phyloP scores from a whole-genome alignment of 2,113 vertebrate species.

The Saguinus imperator region DNA sequence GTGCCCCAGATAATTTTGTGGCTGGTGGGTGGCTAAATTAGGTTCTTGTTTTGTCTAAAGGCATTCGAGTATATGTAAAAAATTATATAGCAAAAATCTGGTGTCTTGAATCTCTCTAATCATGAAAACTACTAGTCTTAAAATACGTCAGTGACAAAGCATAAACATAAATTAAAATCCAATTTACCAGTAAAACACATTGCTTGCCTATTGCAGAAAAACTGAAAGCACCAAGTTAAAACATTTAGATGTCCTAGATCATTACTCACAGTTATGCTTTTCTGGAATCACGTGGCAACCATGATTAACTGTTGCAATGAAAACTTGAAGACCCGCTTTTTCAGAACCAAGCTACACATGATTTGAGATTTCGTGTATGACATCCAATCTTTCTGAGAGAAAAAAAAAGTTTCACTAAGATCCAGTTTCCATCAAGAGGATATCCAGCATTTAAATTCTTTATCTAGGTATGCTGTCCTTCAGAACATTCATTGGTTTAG shows the following conservation, averaged over 20 bases:
- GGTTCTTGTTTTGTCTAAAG: slow-evolving; percentile 77
- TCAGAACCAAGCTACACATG: background rate
- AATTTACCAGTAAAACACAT: slow-evolving; percentile 65
- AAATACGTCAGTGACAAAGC: slow-evolving; percentile 52
- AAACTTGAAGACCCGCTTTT: background rate
- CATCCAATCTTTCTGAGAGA: background rate
- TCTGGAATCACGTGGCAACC: background rate
- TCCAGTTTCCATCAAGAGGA: background rate
- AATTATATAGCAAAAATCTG: slow-evolving; percentile 67
- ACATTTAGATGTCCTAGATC: background rate
- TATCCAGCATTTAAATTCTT: background rate
- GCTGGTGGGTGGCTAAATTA: slow-evolving; percentile 71
- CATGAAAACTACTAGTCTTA: slow-evolving; percentile 71
- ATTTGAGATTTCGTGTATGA: background rate
- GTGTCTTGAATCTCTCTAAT: slow-evolving; percentile 62
- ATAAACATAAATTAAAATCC: slow-evolving; percentile 75
- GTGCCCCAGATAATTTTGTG: slow-evolving; percentile 68
- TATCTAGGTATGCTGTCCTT: background rate
- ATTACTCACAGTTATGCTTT: background rate
- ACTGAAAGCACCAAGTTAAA: slow-evolving; percentile 4
- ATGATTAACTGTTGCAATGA: background rate
- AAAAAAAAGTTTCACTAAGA: background rate
- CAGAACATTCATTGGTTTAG: background rate
- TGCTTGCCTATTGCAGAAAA: slow-evolving; percentile 46
- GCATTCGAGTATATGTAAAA: slow-evolving; percentile 66